Evolutionary conservation across 1,140 invertebrate genomes (phyloP).

Genomic region (Drosophila trapezifrons): DNA sequence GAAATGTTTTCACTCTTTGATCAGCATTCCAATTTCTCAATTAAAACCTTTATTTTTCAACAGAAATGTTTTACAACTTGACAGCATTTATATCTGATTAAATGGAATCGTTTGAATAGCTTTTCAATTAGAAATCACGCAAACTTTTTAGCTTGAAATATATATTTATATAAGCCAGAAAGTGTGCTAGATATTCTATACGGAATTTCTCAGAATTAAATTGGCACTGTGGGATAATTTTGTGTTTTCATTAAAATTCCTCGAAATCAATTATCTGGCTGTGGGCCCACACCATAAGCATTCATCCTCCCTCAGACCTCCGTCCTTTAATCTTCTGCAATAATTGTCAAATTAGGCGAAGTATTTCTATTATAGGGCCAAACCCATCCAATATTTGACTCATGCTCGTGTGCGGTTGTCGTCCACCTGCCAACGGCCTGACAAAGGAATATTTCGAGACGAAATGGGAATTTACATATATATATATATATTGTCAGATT

Average conservation of each 20-base stretch:
- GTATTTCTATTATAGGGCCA: slow-evolving; percentile 45
- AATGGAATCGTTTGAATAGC: slow-evolving; percentile 1
- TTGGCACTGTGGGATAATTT: slow-evolving; percentile 12
- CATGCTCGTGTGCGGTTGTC: slow-evolving; percentile 19
- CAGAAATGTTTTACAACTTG: slow-evolving; percentile 4
- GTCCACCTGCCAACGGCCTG: slow-evolving; percentile 48
- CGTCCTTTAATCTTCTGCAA: slow-evolving; percentile 27
- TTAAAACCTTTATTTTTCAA: not conserved
- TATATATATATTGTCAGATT: slow-evolving; percentile 3
- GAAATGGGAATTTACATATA: not conserved
- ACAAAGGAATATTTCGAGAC: slow-evolving; percentile 50
- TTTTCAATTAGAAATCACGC: slow-evolving; percentile 4
- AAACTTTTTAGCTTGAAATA: slow-evolving; percentile 12
- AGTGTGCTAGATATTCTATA: not conserved
- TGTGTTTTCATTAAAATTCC: slow-evolving; percentile 39
- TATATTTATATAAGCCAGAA: not conserved
- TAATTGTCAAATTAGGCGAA: slow-evolving; percentile 46
- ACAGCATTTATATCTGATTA: slow-evolving; percentile 6
- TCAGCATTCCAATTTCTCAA: not conserved
- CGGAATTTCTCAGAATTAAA: slow-evolving; percentile 10
- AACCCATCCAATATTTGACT: slow-evolving; percentile 29
- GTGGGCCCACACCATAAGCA: not conserved
- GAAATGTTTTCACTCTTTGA: not conserved
- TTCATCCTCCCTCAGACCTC: not conserved
- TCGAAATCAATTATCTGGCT: slow-evolving; percentile 34